Percentiles rank a stretch among this genome's conserved stretches.
Evolutionary conservation across 2,888 invertebrate genomes (phyloP).

Genomic region (Cotesia congregata): DNA sequence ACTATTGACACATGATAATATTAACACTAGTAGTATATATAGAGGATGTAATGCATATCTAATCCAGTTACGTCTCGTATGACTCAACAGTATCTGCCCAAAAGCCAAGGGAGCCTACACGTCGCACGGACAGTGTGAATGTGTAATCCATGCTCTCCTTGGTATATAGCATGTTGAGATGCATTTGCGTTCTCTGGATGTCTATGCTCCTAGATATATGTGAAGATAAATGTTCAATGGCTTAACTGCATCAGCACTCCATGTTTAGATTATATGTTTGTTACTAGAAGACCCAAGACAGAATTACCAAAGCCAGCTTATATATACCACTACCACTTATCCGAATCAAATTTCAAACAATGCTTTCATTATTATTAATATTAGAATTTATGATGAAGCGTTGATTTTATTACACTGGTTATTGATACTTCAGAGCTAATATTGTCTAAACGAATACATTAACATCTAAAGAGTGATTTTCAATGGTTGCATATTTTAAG

Average conservation of each 20-base stretch:
- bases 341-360: background rate
- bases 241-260: conserved; percentile 31
- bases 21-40: conserved; percentile 32
- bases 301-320: background rate
- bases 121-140: conserved; percentile 20
- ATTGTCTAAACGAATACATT: too few relatives aligned
- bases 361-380: too few relatives aligned
- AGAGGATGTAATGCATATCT: conserved; percentile 7
- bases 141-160: conserved; percentile 36
- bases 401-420: too few relatives aligned
- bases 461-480: too few relatives aligned
- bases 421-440: too few relatives aligned
- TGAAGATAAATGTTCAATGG: background rate
- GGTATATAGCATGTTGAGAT: conserved; percentile 17
- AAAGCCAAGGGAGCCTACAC: conserved; percentile 27
- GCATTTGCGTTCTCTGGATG: conserved; percentile 26
- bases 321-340: background rate
- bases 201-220: background rate
- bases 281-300: background rate
- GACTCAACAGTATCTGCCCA: conserved; percentile 15
- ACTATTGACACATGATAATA: conserved; percentile 46
- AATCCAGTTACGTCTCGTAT: background rate
- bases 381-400: too few relatives aligned
- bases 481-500: too few relatives aligned
- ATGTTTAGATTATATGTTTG: conserved; percentile 23